Base-by-base conservation (phyloP, 2,888 invertebrate genomes). In the Melangyna quadrimaculata region DNA sequence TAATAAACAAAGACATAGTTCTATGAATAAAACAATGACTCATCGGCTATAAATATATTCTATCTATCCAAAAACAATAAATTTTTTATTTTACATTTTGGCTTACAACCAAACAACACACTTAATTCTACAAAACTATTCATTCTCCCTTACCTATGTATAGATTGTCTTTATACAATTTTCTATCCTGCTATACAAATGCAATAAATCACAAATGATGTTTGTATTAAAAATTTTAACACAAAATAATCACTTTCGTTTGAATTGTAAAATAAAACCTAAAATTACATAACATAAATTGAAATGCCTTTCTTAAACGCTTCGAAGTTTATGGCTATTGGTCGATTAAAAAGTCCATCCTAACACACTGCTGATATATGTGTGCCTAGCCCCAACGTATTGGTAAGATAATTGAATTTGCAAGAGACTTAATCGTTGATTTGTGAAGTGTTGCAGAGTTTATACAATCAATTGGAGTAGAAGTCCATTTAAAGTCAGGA, bases 371-470 rank as follows among this genome's bases (percentile, higher is more conserved):
- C 3, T n/a, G 40, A 5, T 19, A n/a, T n/a, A n/a, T n/a, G n/a
- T n/a, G n/a, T n/a, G n/a, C n/a, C n/a, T n/a, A n/a, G 43, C 0
- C 61, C 77, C 51, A 37, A 17, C 32, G 45, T 32, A 48, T 48
- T 48, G 17, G 48, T 40, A 14, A 61, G 71, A 71, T 78, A 78
- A 78, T 78, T 78, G 78, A 78, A 78, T 78, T 65, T 55, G 55
- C 71, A 53, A 27, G 22, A 61, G 40, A 78, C 35, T 71, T 78
- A 71, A 78, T 63, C 45, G 63, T 63, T 45, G 72, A 72, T 71
- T 78, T 65, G 71, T 65, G 63, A 55, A 55, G 55, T 37, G 63
- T 27, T 14, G 14, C 17, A 45, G 24, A 43, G 53, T 43, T 43
- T 53, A 71, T 71, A 53, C 53, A 70, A 43, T 32, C 29, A 24